Conservation (phyloP, 2,888 invertebrate species). For the Laothoe populi region DNA sequence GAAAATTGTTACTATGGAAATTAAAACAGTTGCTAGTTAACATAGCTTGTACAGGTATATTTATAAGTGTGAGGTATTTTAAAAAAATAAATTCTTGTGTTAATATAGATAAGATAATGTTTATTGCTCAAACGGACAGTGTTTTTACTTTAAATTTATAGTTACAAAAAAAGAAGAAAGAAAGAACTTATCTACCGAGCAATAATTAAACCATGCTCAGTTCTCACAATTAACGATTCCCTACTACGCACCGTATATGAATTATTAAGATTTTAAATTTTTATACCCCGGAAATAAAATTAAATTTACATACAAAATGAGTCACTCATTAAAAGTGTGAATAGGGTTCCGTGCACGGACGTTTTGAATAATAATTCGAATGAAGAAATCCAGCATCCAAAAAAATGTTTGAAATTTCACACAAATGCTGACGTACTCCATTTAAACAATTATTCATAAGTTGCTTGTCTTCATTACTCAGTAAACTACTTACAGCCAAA, state of each 20-base stretch:
- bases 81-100: background rate
- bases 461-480: too few species aligned
- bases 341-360: too few species aligned
- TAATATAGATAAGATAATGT: background rate
- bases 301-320: constrained; percentile 42
- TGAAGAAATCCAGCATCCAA: too few species aligned
- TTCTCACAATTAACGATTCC: constrained; percentile 8
- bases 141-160: background rate
- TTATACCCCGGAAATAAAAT: constrained; percentile 6
- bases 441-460: too few species aligned
- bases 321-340: constrained; percentile 45
- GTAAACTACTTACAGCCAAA: constrained; percentile 36
- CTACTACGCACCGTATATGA: background rate
- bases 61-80: too few species aligned
- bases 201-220: background rate
- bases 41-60: background rate
- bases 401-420: too few species aligned
- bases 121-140: background rate
- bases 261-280: background rate
- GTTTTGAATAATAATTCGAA: too few species aligned
- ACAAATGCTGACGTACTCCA: too few species aligned
- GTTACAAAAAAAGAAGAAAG: too few species aligned
- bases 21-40: background rate
- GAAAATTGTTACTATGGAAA: background rate
- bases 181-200: background rate